Percentiles rank a stretch among this genome's conserved stretches.
These are phyloP conservation scores for Circaetus cinerascens DNA, from an alignment of 2,113 vertebrate genomes.

Conservation along the genomic window DNA sequence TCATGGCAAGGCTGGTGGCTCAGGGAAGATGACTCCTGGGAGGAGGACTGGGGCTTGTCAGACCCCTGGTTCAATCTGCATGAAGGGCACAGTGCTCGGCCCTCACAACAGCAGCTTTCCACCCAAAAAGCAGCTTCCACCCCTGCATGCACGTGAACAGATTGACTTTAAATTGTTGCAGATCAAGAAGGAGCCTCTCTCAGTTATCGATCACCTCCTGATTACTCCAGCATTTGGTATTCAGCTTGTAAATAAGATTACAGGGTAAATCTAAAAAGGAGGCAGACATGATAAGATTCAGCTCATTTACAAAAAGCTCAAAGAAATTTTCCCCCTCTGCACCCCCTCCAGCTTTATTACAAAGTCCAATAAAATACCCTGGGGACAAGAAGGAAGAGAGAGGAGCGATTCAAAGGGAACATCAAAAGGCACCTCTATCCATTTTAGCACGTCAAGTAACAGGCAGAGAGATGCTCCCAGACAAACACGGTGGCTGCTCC, in stretches of 20 bases:
- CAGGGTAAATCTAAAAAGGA: neutral
- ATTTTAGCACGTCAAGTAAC: neutral
- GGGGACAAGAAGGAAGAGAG: neutral
- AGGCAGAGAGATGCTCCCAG: neutral
- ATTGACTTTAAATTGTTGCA: neutral
- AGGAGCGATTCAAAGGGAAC: conserved; percentile 1
- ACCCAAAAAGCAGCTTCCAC: neutral
- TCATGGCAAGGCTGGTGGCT: neutral
- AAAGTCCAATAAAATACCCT: neutral
- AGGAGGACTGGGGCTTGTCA: neutral
- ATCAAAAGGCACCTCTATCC: neutral
- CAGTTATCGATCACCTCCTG: neutral
- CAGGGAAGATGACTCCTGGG: neutral
- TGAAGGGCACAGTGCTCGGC: accelerated
- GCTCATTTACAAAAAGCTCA: neutral
- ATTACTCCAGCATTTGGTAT: neutral
- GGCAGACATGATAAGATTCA: neutral
- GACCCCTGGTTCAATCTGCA: neutral
- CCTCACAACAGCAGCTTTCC: neutral
- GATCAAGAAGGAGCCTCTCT: neutral
- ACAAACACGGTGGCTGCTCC: neutral
- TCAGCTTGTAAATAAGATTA: conserved; percentile 4
- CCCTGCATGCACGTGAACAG: neutral
- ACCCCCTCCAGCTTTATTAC: neutral
- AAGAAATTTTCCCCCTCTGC: neutral